Conservation (phyloP, 2,797 vertebrate genomes). For the Ceryle rudis region DNA sequence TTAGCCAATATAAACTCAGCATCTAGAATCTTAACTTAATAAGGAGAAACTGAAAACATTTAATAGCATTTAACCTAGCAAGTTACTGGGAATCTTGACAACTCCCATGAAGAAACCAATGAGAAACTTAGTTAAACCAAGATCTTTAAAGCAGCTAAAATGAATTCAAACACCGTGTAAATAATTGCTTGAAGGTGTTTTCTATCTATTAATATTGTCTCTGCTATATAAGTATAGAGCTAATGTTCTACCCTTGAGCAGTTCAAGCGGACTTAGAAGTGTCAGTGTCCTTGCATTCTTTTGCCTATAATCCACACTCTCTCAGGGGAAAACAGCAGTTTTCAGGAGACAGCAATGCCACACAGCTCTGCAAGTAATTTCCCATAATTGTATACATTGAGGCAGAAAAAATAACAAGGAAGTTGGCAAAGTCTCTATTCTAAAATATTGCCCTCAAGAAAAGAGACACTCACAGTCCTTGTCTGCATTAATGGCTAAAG, state of each 20-base stretch:
- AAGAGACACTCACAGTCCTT: fast-evolving
- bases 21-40: constrained; percentile 34
- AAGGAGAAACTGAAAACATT: constrained; percentile 57
- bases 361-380: background rate
- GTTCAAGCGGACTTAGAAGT: background rate
- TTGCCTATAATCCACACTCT: background rate
- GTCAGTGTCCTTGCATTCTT: background rate
- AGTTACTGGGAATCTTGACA: constrained; percentile 19
- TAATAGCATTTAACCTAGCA: constrained; percentile 28
- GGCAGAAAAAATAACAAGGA: background rate
- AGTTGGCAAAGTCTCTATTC: background rate
- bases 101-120: constrained; percentile 51
- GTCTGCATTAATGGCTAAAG: background rate
- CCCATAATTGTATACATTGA: background rate
- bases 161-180: background rate
- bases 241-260: background rate
- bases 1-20: constrained; percentile 10
- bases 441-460: background rate
- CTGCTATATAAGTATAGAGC: background rate
- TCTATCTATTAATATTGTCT: background rate
- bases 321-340: background rate
- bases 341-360: background rate
- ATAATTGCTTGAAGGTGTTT: background rate
- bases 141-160: constrained; percentile 20
- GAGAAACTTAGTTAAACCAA: constrained; percentile 48